Evolutionary conservation across 2,888 invertebrate species (phyloP), one percentile per base, ranked within the genome.

Genomic region (Meiosimyza decipiens): DNA sequence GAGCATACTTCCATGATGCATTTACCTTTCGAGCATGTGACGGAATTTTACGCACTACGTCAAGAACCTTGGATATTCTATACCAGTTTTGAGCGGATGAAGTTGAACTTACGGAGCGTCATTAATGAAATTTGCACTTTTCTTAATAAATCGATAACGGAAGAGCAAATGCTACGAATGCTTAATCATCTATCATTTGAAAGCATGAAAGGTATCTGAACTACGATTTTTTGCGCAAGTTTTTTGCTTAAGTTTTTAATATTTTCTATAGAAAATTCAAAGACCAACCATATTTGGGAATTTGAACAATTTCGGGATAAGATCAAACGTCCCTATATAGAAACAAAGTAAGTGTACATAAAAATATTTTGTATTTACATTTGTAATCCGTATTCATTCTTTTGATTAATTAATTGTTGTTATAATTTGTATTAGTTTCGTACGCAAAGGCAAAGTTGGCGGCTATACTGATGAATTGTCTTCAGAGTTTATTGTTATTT

Each of bases 261-360:
- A 3, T 7, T 63, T n/a, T 5, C 64, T 64, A 2, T 70, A 82
- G 82, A 77, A 51, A 84, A 84, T 74, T 79, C 80, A 7, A 81
- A 76, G 16, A 79, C 81, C 3, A 81, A 83, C 77, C 83, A 83
- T 71, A 16, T 40, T 0, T 82, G 78, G 79, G 82, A 81, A 33
- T 40, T 54, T 5, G 33, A 73, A 3, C 76, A 78, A 11, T 0
- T 13, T 0, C 73, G 65, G 0, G 52, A 70, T 12, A 57, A 73
- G 16, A 13, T 3, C 6, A 60, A 69, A n/a, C 22, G 13, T 16
- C 67, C 62, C 13, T 72, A 70, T 49, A 75, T 73, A 33, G 5
- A 67, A 12, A 57, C 73, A 51, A 75, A 76, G 78, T 78, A 55
- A 55, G 63, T 50, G 7, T 16, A 55, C 70, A 63, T 16, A 2